Percentiles rank a stretch among this genome's conserved stretches.
Evolutionary conservation across 2,888 invertebrate genomes (phyloP).

Genomic region (Molorchus minor): DNA sequence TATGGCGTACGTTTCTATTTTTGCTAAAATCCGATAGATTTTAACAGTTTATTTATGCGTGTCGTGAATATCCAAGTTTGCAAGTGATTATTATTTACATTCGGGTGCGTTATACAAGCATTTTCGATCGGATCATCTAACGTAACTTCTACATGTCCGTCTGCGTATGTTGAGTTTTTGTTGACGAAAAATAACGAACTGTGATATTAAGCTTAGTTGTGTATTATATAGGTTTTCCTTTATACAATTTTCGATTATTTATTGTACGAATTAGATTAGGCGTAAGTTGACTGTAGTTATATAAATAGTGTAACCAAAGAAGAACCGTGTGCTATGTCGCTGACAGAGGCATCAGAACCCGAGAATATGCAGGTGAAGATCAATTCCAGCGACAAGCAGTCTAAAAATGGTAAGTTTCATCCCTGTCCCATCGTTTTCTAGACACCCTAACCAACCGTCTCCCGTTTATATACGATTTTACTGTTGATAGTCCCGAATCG

Average conservation of each 20-base stretch:
- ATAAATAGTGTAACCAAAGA: slow-evolving; percentile 52
- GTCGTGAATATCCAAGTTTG: slow-evolving; percentile 46
- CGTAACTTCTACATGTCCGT: slow-evolving; percentile 50
- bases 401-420: slow-evolving; percentile 51
- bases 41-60: slow-evolving; percentile 46
- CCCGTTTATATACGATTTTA: slow-evolving; percentile 6
- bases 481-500: slow-evolving; percentile 9
- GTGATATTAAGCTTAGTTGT: slow-evolving; percentile 59
- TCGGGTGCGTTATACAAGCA: slow-evolving; percentile 46
- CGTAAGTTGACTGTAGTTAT: slow-evolving; percentile 46
- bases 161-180: slow-evolving; percentile 57
- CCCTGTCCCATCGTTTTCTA: slow-evolving; percentile 23
- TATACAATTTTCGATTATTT: slow-evolving; percentile 56
- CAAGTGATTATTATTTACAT: slow-evolving; percentile 44
- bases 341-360: slow-evolving; percentile 50
- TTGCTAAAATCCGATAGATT: slow-evolving; percentile 53
- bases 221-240: slow-evolving; percentile 54
- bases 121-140: slow-evolving; percentile 43
- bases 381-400: slow-evolving; percentile 47
- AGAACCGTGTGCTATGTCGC: slow-evolving; percentile 49
- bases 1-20: slow-evolving; percentile 59
- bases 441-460: slow-evolving; percentile 12
- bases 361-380: slow-evolving; percentile 49
- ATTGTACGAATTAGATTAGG: slow-evolving; percentile 51
- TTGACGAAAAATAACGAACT: slow-evolving; percentile 57